Conservation (phyloP, 2,888 invertebrate genomes). For the Nasonia oneida region DNA sequence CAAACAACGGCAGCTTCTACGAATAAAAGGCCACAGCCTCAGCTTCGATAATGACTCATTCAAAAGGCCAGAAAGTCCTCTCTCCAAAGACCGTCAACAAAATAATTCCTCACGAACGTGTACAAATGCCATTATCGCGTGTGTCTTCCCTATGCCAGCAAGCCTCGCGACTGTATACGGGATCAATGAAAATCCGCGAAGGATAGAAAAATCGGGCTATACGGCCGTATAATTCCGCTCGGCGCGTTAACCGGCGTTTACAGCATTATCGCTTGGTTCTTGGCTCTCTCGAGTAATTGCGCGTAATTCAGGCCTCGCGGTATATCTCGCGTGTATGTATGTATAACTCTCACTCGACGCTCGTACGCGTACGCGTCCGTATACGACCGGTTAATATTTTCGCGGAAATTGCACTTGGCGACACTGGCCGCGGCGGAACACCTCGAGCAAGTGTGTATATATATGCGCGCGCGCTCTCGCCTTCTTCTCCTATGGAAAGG, state of each 20-base stretch:
- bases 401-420: conserved; percentile 39
- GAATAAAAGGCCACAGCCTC: not conserved
- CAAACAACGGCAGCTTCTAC: not conserved
- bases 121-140: conserved; percentile 51
- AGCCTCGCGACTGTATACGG: not conserved
- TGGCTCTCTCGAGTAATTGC: conserved; percentile 63
- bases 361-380: not conserved
- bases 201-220: conserved; percentile 34
- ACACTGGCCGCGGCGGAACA: not conserved
- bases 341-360: conserved; percentile 13
- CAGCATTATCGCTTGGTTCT: conserved; percentile 65
- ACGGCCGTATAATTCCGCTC: not conserved
- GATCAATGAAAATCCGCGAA: conserved; percentile 22
- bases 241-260: conserved; percentile 63
- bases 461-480: not conserved
- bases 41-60: conserved; percentile 3
- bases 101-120: not conserved
- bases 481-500: not conserved
- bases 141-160: not conserved
- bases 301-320: conserved; percentile 65
- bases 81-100: not conserved
- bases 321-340: not conserved
- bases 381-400: conserved; percentile 42
- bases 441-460: not conserved
- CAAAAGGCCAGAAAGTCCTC: not conserved